A percentile compares a stretch with the other conserved stretches of the same genome.
Conservation (phyloP, 2,888 invertebrate genomes). For the Cynaeus angustus region DNA sequence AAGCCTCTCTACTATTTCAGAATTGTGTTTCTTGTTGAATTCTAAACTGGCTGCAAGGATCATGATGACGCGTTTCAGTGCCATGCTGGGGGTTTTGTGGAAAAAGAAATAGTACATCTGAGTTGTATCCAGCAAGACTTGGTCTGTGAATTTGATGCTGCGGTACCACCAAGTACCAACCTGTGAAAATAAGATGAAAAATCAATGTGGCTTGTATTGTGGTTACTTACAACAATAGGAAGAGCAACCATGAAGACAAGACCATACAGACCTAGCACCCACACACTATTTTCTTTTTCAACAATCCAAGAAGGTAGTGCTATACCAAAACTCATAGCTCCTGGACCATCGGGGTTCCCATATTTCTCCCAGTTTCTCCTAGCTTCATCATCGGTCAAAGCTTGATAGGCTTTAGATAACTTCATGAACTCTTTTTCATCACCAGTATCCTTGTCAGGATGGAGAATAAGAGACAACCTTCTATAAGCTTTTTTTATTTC, state of each 20-base stretch:
- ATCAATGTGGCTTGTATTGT: neutral
- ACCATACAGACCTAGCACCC: constrained; percentile 96
- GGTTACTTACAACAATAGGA: constrained; percentile 82
- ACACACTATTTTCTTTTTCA: constrained; percentile 98
- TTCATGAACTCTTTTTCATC: constrained; percentile 98
- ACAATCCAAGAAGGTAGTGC: constrained; percentile 99
- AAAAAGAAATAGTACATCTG: constrained; percentile 97
- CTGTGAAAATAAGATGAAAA: constrained; percentile 65
- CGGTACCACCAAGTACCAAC: constrained; percentile 99
- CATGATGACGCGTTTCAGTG: constrained; percentile 96
- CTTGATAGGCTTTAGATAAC: constrained; percentile 94
- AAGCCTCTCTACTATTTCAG: constrained; percentile 93
- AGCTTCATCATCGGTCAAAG: constrained; percentile 97
- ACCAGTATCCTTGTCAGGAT: constrained; percentile 98
- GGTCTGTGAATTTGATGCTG: constrained; percentile 97
- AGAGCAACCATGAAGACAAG: constrained; percentile 98
- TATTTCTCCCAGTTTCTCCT: constrained; percentile 98
- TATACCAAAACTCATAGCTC: constrained; percentile 99
- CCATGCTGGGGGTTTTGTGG: constrained; percentile 96
- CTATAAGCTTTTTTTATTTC: constrained; percentile 98
- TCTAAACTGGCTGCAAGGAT: constrained; percentile 97
- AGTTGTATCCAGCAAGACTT: constrained; percentile 97
- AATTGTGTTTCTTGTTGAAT: constrained; percentile 95
- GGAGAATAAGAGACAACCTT: constrained; percentile 92
- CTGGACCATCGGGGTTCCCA: constrained; percentile 99